Base-by-base conservation (phyloP, 2,113 vertebrate genomes). In the Gasterosteus nipponicus region DNA sequence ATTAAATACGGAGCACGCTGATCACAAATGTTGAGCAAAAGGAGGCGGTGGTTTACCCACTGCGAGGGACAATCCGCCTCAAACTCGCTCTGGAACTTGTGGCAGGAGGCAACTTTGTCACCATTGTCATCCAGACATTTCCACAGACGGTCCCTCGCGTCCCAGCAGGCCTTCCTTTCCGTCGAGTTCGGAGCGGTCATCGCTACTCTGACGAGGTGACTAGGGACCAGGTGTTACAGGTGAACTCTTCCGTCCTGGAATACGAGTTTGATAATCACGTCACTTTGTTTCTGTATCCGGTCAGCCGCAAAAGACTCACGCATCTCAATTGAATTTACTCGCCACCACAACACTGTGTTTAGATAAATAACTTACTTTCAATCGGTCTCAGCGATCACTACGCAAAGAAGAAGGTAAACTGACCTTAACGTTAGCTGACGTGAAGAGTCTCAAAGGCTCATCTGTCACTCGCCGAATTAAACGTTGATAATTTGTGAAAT, bases 121-220 rank as follows among this genome's bases (percentile, higher is more conserved):
- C 35, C 19, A 46, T 92, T 91, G 11, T 91, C 86, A 22, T 98
- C 97, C 79, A 99, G 73, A 76, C 97, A 99, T 73, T 83, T 94
- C 97, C 97, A 99, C 41, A 97, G 93, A 44, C 75, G 79, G 78
- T 99, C 97, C 60, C 96, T 94, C 44, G 97, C 93, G 0, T 81
- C 92, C 97, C 97, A 98, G 91, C 97, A 99, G 0, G 86, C 92
- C 70, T 94, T 94, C 64, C 97, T 92, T 83, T 98, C 93, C 22
- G 92, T 81, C 67, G 94, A 93, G 19, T 92, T 95, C 0, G 96
- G 97, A 56, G 97, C 97, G 0, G 95, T 62, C 97, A 98, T 99
- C 22, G 53, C 53, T 56, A 29, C 53, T 44, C 22, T 56, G 53
- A 56, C 22, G 53, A 12, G 22, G 10, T 22, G 10, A 46, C 3